Evolutionary conservation across 2,113 vertebrate species (phyloP).

Genomic region (Epinephelus lanceolatus): DNA sequence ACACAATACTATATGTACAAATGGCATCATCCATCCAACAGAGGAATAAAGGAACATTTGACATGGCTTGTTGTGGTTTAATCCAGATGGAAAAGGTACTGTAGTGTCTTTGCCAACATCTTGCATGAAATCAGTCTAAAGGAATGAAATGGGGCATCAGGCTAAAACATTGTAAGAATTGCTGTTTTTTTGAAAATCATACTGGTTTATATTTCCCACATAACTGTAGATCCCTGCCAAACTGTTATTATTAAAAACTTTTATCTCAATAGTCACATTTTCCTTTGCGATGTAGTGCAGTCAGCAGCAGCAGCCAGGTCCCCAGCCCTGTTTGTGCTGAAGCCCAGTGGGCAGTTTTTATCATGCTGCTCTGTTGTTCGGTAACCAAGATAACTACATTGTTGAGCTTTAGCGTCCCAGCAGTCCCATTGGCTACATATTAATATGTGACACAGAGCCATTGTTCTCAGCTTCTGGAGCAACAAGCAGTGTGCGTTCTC

Average conservation of each 20-base stretch:
- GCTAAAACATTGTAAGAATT: neutral
- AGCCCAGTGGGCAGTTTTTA: slow-evolving; percentile 6
- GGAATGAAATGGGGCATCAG: neutral
- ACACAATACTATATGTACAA: neutral
- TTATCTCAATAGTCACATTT: no score
- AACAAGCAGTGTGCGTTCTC: neutral
- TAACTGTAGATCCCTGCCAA: no score
- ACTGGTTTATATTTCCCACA: no score
- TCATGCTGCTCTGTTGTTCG: slow-evolving; percentile 18
- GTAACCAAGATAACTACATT: slow-evolving; percentile 15
- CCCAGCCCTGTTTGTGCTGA: neutral
- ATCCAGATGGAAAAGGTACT: neutral
- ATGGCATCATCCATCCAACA: neutral
- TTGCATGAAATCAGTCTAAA: neutral
- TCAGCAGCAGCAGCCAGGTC: no score
- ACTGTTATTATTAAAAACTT: no score
- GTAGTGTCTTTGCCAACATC: neutral
- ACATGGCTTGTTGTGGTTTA: neutral
- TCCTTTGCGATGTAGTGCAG: no score
- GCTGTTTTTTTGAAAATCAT: neutral
- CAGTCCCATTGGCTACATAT: slow-evolving; percentile 15
- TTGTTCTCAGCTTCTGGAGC: slow-evolving; percentile 36
- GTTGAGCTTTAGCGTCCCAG: slow-evolving; percentile 7
- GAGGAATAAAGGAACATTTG: neutral
- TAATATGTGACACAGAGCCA: slow-evolving; percentile 6